Conservation (phyloP, 2,888 invertebrate species). For the Torymus tubicola region DNA sequence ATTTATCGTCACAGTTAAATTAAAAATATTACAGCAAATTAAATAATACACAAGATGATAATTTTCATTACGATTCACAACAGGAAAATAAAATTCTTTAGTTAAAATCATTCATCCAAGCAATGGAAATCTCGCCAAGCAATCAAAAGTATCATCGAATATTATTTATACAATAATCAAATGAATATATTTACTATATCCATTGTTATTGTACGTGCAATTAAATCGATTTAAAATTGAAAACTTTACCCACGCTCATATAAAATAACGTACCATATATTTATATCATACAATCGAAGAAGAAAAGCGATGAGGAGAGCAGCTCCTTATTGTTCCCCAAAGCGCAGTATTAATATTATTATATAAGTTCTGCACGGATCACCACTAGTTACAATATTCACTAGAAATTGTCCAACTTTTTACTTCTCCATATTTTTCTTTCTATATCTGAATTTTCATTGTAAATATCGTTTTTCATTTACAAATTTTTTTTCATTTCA, state of each 20-base stretch:
- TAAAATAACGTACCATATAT: conserved; percentile 23
- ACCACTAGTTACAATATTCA: conserved; percentile 13
- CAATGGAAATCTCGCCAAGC: too few species aligned
- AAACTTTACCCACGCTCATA: conserved; percentile 3
- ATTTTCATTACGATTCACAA: too few species aligned
- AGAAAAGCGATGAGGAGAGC: conserved; percentile 4
- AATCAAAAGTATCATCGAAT: too few species aligned
- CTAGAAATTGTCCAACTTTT: background rate
- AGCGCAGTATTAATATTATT: conserved; percentile 30
- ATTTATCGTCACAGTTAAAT: too few species aligned
- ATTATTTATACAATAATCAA: background rate
- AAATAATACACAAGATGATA: too few species aligned
- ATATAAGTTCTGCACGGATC: background rate
- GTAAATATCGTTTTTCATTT: too few species aligned
- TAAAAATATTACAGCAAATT: too few species aligned
- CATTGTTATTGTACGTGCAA: background rate
- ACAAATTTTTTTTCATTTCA: too few species aligned
- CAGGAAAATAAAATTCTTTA: too few species aligned
- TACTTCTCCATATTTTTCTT: too few species aligned
- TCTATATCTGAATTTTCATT: too few species aligned
- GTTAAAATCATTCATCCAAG: too few species aligned
- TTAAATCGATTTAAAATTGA: conserved; percentile 26
- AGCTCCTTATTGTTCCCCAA: background rate
- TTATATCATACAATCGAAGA: conserved; percentile 6
- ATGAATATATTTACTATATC: conserved; percentile 12